These are phyloP conservation scores for Semotilus atromaculatus DNA, from an alignment of 2,797 vertebrate species.

Conservation along the genomic window DNA sequence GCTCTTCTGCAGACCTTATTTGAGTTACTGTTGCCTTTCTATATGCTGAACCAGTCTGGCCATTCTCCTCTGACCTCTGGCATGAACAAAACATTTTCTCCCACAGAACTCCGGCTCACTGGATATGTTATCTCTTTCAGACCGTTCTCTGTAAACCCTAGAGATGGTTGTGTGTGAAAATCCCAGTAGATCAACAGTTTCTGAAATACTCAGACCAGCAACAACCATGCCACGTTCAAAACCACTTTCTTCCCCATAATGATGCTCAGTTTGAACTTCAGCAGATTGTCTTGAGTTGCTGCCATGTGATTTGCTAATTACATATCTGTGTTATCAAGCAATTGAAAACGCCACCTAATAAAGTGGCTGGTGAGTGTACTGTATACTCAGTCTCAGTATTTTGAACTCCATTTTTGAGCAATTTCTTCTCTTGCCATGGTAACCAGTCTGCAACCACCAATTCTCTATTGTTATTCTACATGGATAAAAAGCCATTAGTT, in stretches of 20 bases:
- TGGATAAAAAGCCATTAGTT: not conserved
- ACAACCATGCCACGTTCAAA: not conserved
- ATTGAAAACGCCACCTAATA: not conserved
- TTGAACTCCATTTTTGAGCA: not conserved
- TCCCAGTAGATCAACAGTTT: not conserved
- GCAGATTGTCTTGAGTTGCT: not conserved
- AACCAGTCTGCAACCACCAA: not conserved
- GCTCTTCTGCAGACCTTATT: too few species aligned
- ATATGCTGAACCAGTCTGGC: constrained; percentile 31
- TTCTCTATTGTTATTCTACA: not conserved
- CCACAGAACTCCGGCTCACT: not conserved
- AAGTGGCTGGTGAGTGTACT: not conserved
- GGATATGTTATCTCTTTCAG: not conserved
- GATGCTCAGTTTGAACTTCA: not conserved
- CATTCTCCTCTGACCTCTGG: constrained; percentile 52
- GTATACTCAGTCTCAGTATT: not conserved
- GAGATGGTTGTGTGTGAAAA: not conserved
- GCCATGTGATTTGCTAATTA: not conserved
- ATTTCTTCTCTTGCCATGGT: not conserved
- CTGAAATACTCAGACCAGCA: not conserved
- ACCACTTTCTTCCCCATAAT: too few species aligned
- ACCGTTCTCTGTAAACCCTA: not conserved
- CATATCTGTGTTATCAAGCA: not conserved
- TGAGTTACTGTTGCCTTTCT: not conserved
- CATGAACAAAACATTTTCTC: constrained; percentile 34